Evolutionary conservation across 2,888 invertebrate species (phyloP), one percentile per base, ranked within the genome.

Genomic region (Ormyrus pomaceus): DNA sequence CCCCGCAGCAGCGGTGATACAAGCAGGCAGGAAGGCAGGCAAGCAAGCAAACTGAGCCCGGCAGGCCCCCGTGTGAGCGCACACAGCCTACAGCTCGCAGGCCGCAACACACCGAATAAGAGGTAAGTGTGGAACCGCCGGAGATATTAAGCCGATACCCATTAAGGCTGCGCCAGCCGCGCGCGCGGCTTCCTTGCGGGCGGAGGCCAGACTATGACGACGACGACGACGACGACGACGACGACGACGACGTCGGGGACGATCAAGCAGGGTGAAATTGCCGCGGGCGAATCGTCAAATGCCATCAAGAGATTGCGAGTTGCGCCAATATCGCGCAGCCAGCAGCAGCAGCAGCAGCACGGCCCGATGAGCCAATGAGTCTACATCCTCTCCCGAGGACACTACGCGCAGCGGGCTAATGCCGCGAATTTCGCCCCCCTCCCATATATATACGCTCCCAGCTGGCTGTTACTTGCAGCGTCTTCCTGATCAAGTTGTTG

Each of bases 211-310:
- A 13, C 13, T 13, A 13, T n/a, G n/a, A n/a, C 76, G 79, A 78
- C 71, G 77, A 84, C 79, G 80, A 64, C 79, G 19, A 19, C 73
- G 81, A 77, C 51, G 77, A 45, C 74, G 55, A 83, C 58, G 79
- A n/a, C 61, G 19, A 19, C 19, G 19, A 19, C 1, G 19, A 19
- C 19, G 19, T 1, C 19, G 19, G 19, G 19, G 19, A 19, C 19
- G 19, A 19, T 19, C 19, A 19, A 19, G 19, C 19, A 19, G 19
- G 19, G 19, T 19, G 68, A 84, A 86, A 84, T 84, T 82, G 86
- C 86, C 83, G 80, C 80, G 79, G 84, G 86, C 87, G 83, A 84
- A 83, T 85, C 83, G 84, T 83, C 85, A 86, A 87, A 87, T 84
- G 86, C 86, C 87, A 85, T 87, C 86, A 85, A 83, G 83, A 82